phyloP scores from a whole-genome alignment of 23 tunicate species.

The Oikopleura vanhoeffeni region DNA sequence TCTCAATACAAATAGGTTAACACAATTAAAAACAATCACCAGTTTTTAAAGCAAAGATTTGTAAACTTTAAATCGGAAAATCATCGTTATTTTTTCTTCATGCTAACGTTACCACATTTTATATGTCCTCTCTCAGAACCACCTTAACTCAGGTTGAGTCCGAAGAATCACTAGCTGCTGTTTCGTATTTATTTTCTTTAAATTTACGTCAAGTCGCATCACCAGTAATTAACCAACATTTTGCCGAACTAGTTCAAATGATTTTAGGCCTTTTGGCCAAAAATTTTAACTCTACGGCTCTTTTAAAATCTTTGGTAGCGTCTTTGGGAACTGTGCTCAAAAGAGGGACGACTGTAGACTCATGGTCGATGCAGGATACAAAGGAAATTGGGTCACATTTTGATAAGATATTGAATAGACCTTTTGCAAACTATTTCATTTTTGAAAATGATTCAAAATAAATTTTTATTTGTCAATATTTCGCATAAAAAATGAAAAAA shows the following conservation, averaged over 20 bases:
- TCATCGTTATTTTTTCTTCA: too few species aligned
- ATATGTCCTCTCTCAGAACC: not conserved
- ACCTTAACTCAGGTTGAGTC: not conserved
- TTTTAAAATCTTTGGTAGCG: not conserved
- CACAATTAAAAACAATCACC: too few species aligned
- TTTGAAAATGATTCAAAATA: too few species aligned
- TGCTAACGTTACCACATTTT: too few species aligned
- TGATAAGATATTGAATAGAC: too few species aligned
- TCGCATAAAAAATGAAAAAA: too few species aligned
- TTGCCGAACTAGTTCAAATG: not conserved
- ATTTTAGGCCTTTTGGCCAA: not conserved
- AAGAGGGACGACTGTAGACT: not conserved
- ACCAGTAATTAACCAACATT: not conserved
- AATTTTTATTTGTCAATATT: too few species aligned
- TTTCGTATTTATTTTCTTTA: not conserved
- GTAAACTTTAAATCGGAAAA: too few species aligned
- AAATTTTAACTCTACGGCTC: not conserved
- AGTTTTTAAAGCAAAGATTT: too few species aligned
- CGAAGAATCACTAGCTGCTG: conserved; percentile 1
- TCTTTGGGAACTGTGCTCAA: not conserved
- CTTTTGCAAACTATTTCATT: too few species aligned
- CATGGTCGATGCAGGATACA: not conserved
- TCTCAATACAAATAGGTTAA: too few species aligned
- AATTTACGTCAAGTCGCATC: not conserved
- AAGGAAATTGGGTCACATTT: not conserved